Base-by-base conservation (phyloP, 2,113 vertebrate species). In the Notiomystis cincta region DNA sequence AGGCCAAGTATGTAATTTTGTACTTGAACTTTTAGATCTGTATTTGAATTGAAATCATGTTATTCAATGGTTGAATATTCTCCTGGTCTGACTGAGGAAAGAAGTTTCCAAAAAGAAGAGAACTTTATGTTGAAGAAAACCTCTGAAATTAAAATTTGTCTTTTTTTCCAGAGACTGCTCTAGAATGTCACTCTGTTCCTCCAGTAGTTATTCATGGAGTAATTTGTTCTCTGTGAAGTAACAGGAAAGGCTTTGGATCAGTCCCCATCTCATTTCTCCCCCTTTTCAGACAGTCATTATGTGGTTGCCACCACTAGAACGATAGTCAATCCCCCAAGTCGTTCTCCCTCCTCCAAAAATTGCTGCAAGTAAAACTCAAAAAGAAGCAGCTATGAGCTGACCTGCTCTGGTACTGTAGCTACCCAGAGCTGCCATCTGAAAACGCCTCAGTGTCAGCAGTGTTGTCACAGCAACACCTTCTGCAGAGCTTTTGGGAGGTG, bases 21-120 rank as follows among this genome's bases (percentile, higher is more conserved):
- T 88, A 86, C 75, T 88, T 80, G 82, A 93, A 82, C 76, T 88
- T 93, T 76, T 30, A 72, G 66, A 61, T 94, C 66, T 82, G 17
- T 88, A 50, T 92, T 86, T 69, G 70, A 94, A 56, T 27, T 90
- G 40, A 82, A 80, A 70, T 95, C 33, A 28, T 13, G 1, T 85
- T 90, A 25, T 33, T 33, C 54, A 31, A 50, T 27, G 71, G 71
- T 57, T 51, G 84, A 85, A 76, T 90, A 51, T 40, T 90, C 37
- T 64, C 7, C 23, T 51, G 31, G 11, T 93, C 45, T 85, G 57
- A 35, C 17, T 0, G 0, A 35, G 57, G 48, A 79, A 91, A 71
- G 56, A 82, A 79, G 45, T 54, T 85, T 65, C 37, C 22, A 50
- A 71, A 47, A 38, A 47, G 38, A 91, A n/a, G 42, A 25, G 3